Evolutionary conservation across 2,888 invertebrate species (phyloP).

Genomic region (Hydrotaea diabolus): DNA sequence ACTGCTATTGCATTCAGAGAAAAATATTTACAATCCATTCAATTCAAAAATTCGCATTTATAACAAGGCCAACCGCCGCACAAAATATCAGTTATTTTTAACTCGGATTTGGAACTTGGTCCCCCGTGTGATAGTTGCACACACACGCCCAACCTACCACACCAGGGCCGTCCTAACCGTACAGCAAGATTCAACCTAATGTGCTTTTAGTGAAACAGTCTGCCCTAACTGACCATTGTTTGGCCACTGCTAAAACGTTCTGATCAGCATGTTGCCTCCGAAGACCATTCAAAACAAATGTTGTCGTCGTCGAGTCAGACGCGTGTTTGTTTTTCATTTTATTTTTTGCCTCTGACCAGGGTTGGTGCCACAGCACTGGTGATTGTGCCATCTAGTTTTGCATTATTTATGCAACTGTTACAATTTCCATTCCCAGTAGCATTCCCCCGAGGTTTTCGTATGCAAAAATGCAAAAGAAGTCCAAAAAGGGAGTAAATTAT

Average conservation of each 20-base stretch:
- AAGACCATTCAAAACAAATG: slow-evolving; percentile 68
- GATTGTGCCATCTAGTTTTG: slow-evolving; percentile 45
- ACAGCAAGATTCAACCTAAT: no score
- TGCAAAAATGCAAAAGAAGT: slow-evolving; percentile 49
- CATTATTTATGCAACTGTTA: slow-evolving; percentile 70
- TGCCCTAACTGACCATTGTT: slow-evolving; percentile 18
- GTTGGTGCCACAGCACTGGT: not conserved
- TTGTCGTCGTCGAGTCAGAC: slow-evolving; percentile 62
- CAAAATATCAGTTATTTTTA: no score
- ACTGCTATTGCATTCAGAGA: no score
- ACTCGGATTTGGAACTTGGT: no score
- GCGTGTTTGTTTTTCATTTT: not conserved
- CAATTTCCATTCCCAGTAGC: slow-evolving; percentile 68
- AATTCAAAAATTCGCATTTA: no score
- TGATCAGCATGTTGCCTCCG: slow-evolving; percentile 61
- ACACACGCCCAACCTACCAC: no score
- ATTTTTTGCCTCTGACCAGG: not conserved
- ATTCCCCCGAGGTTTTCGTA: slow-evolving; percentile 41
- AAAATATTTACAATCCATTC: no score
- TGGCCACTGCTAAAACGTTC: slow-evolving; percentile 40
- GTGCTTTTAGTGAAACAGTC: not conserved
- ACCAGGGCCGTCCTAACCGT: no score
- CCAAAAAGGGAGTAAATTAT: slow-evolving; percentile 37
- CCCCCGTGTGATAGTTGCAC: no score
- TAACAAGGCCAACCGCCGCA: no score